Evolutionary conservation across 2,888 invertebrate genomes (phyloP), one percentile per base, ranked within the genome.

Genomic region (Aleiodes leptofemur): DNA sequence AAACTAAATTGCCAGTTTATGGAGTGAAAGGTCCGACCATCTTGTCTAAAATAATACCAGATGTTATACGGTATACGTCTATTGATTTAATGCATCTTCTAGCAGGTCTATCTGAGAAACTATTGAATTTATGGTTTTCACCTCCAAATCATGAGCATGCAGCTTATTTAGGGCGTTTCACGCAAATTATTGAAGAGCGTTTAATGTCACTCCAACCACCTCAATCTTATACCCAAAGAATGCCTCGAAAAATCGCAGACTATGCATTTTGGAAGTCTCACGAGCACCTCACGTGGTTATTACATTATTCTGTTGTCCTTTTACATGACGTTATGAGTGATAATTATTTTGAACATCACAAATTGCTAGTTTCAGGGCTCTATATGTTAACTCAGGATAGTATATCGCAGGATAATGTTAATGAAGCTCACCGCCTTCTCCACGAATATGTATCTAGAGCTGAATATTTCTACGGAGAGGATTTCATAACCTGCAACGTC

Each of bases 301-400:
- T 81, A 6, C 68, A 79, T 50, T 82, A 79, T 69, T 82, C 80
- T 14, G 13, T 81, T 34, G 78, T 78, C 13, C 50, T 82, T 55
- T 56, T 83, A 16, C 14, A 74, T 16, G 76, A 78, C 34, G 61
- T 80, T 29, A 78, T 83, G 81, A 7, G 5, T 9, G 13, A 59
- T 6, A 59, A 72, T n/a, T 81, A 78, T 73, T 79, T 81, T 43
- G 13, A 80, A 13, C 80, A 82, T 70, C 78, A 82, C 66, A 61
- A 61, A 13, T 70, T 76, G 13, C 56, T 83, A 34, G 79, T 81
- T 7, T 23, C 61, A 4, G 80, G 72, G 2, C 77, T 83, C 11
- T 73, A 73, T 16, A 8, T 81, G 1, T 16, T 82, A 5, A 75
- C 72, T 71, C 68, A 74, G 56, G 7, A 64, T 6, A 80, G 79